These are phyloP conservation scores for Acinonyx jubatus DNA, from an alignment of 2,113 vertebrate genomes.

Conservation along the genomic window DNA sequence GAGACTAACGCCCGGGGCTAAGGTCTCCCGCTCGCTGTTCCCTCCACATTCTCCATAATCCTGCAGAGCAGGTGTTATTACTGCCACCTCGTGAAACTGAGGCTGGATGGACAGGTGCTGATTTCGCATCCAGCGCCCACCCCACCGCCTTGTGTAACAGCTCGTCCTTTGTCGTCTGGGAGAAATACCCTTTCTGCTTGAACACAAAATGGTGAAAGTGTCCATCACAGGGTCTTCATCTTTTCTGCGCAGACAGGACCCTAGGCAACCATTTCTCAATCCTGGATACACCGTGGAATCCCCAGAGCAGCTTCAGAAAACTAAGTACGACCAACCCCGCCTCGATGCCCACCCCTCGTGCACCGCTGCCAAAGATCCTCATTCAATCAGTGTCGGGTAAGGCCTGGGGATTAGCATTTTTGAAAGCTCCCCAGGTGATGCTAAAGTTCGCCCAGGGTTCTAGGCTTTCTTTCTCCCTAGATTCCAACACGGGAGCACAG, in stretches of 20 bases:
- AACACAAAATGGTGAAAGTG: neutral
- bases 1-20: accelerated
- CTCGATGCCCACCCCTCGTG: accelerated
- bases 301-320: neutral
- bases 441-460: neutral
- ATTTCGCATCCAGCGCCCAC: neutral
- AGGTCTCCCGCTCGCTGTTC: accelerated
- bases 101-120: accelerated
- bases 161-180: accelerated
- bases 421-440: neutral
- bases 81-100: accelerated
- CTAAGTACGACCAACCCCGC: neutral
- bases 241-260: neutral
- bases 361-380: neutral
- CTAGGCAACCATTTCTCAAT: neutral
- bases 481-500: neutral
- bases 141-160: neutral
- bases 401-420: accelerated
- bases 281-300: neutral
- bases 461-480: neutral
- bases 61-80: neutral
- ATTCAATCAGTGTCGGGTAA: accelerated
- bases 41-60: neutral
- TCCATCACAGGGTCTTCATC: accelerated
- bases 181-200: neutral